Evolutionary conservation across 2,888 invertebrate genomes (phyloP).

Genomic region (Maniola hyperantus): DNA sequence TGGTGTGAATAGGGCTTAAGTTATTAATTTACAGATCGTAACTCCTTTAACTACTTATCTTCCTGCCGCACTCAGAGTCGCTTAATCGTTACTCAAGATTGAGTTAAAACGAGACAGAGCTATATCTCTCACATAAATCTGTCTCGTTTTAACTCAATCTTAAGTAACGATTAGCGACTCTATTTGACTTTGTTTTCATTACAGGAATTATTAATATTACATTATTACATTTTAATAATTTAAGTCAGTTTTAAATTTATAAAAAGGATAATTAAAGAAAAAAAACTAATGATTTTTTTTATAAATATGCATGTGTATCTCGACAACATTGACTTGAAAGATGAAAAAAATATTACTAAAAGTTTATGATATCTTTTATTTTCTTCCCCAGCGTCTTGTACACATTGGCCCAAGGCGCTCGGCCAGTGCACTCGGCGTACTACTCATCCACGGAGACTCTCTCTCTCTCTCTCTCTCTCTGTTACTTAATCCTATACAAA

Average conservation of each 20-base stretch:
- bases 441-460: no score
- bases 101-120: no score
- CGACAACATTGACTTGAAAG: constrained; percentile 16
- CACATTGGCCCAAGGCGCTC: no score
- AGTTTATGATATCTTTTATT: constrained; percentile 1
- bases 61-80: no score
- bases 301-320: constrained; percentile 18
- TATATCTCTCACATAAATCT: no score
- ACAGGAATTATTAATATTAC: constrained; percentile 25
- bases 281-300: constrained; percentile 7
- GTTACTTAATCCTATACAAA: no score
- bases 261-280: constrained; percentile 7
- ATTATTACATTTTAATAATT: constrained; percentile 26
- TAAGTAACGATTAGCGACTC: no score
- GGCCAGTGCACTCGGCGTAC: no score
- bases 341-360: constrained; percentile 18
- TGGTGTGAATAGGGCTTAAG: neutral
- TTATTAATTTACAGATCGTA: neutral
- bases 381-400: neutral
- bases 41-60: neutral
- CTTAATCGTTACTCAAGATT: no score
- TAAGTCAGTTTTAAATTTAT: constrained; percentile 25
- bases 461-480: no score
- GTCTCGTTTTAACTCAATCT: no score
- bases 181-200: constrained; percentile 19